Conservation (phyloP, 2,888 invertebrate genomes). For the Agrenia bidenticulata region DNA sequence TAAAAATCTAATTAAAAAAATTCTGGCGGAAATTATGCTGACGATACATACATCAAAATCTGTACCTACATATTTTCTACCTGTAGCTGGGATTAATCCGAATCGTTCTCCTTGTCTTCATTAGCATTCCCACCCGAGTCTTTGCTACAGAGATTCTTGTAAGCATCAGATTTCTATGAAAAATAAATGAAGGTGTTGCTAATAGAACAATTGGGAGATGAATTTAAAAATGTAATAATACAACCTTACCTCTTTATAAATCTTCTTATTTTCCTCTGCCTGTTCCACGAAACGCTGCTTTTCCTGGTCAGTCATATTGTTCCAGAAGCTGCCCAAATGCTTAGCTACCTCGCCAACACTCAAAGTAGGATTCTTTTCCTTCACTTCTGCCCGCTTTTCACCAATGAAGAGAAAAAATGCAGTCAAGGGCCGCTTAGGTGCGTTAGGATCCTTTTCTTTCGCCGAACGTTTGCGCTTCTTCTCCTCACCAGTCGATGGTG, state of each 20-base stretch:
- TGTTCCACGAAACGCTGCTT: background rate
- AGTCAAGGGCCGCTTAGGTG: background rate
- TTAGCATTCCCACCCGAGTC: no score
- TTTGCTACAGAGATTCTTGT: no score
- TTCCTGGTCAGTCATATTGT: background rate
- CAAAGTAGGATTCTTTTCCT: background rate
- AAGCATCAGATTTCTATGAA: no score
- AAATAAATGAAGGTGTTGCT: no score
- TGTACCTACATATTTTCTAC: no score
- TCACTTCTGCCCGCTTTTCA: background rate
- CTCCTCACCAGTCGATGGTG: background rate
- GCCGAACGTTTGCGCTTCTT: background rate
- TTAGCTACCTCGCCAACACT: background rate
- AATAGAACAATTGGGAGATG: no score
- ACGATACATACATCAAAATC: no score
- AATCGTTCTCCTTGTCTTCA: no score
- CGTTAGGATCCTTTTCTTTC: slow-evolving; percentile 7
- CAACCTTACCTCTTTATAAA: background rate
- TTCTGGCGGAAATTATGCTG: no score
- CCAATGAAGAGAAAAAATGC: background rate
- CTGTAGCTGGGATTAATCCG: no score
- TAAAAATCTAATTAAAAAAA: no score
- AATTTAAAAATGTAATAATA: no score
- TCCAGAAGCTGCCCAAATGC: background rate
- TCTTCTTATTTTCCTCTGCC: background rate